These are phyloP conservation scores for Podotricha telesiphe DNA, from an alignment of 2,888 invertebrate species.

Conservation along the genomic window DNA sequence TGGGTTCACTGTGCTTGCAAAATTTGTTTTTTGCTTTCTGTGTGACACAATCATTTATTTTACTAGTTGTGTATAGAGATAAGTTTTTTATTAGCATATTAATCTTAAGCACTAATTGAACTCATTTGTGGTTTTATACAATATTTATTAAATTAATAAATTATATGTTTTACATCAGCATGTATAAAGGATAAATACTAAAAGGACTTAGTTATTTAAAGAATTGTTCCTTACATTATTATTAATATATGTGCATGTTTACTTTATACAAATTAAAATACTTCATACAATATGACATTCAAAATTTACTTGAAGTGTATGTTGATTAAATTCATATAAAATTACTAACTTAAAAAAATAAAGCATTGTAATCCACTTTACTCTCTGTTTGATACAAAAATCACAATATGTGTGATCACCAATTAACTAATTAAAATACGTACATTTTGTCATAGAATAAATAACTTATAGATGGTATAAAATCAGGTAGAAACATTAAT, in stretches of 20 bases:
- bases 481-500: neutral
- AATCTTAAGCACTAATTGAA: neutral
- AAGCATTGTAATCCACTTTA: neutral
- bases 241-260: conserved; percentile 14
- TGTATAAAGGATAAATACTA: neutral
- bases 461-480: neutral
- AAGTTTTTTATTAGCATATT: conserved; percentile 13
- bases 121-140: neutral
- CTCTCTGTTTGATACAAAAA: neutral
- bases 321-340: neutral
- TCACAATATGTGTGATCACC: conserved; percentile 5
- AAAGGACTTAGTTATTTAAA: neutral
- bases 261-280: neutral
- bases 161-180: neutral
- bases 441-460: no score
- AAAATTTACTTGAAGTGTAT: neutral
- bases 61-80: conserved; percentile 14
- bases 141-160: neutral
- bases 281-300: neutral
- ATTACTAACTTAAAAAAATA: conserved; percentile 8
- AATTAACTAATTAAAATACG: neutral
- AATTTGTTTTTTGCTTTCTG: conserved; percentile 53
- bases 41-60: conserved; percentile 44
- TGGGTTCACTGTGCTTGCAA: conserved; percentile 63
- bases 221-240: neutral